Evolutionary conservation across 2,113 vertebrate genomes (phyloP).

Genomic region (Oriolus oriolus): DNA sequence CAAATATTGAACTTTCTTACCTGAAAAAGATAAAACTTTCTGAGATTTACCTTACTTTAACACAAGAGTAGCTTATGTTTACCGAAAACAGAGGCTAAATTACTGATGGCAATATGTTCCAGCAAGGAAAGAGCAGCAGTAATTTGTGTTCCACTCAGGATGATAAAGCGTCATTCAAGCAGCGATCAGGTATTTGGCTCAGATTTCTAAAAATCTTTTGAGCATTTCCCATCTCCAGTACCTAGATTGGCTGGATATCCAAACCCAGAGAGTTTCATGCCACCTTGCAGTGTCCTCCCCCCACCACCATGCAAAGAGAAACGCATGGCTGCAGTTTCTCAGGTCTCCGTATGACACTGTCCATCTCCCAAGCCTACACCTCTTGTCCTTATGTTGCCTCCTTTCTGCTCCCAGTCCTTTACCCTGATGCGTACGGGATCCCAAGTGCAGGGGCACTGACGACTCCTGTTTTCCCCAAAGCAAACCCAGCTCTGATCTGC

Average conservation of each 20-base stretch:
- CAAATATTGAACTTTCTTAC: not conserved
- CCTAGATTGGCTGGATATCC: not conserved
- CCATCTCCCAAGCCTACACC: rapidly evolving
- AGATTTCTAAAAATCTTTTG: not conserved
- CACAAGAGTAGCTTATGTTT: not conserved
- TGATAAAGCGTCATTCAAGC: not conserved
- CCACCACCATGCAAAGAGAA: rapidly evolving
- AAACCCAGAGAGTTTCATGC: not conserved
- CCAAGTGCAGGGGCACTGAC: not conserved
- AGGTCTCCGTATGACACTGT: rapidly evolving
- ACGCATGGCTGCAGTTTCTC: not conserved
- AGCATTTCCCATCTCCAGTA: not conserved
- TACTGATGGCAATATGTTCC: not conserved
- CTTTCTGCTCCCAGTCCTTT: not conserved
- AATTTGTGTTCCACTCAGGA: not conserved
- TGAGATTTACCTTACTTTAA: not conserved
- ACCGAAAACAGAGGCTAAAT: not conserved
- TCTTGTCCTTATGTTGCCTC: rapidly evolving
- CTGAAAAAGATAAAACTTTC: not conserved
- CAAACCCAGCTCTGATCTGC: not conserved
- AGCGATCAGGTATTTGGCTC: not conserved
- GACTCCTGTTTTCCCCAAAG: not conserved
- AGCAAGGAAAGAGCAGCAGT: not conserved
- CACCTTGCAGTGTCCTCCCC: not conserved
- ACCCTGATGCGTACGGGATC: rapidly evolving